Evolutionary conservation across 2,113 vertebrate genomes (phyloP), one percentile per base, ranked within the genome.

Genomic region (Pan paniscus): DNA sequence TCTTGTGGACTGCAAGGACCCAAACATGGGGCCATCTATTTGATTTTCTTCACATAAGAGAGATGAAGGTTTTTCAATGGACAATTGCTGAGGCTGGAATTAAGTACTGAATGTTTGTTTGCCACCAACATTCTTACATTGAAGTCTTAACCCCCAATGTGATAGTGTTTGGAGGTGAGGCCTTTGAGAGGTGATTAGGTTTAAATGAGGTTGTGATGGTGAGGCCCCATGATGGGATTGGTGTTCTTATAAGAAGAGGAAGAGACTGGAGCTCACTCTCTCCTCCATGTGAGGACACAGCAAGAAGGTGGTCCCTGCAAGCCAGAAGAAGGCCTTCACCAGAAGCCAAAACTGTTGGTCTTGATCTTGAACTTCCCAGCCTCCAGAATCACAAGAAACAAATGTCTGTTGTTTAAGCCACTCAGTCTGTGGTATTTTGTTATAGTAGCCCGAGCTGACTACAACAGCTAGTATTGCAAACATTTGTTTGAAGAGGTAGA

Each of bases 401-500:
- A 38, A 18, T 16, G 4, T 32, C 40, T 78, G 27, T 78, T 18
- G 4, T 78, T 78, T 9, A 16, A 61, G n/a, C 55, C 18, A 55
- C 27, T 76, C 2, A 23, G 12, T 59, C n/a, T 64, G 8, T 32
- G 35, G 67, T 43, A 50, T 80, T 87, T 81, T 87, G 67, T 43
- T 43, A 82, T 3, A 79, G 48, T 23, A 84, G 32, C 40, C 40
- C 8, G 9, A 48, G 27, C 14, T 59, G 2, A 35, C 40, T 61
- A 50, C 78, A 38, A 40, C 9, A 76, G 70, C 80, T 95, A 43
- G 43, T 82, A 94, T 82, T 78, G 25, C 43, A 83, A 89, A 78
- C 11, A 55, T 10, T 73, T 73, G 23, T 83, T 94, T 82, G 82
- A 96, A 84, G 76, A 90, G 20, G 30, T 88, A n/a, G 92, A 92